phyloP scores from a whole-genome alignment of 2,797 vertebrate genomes.

The Forpus xanthops region DNA sequence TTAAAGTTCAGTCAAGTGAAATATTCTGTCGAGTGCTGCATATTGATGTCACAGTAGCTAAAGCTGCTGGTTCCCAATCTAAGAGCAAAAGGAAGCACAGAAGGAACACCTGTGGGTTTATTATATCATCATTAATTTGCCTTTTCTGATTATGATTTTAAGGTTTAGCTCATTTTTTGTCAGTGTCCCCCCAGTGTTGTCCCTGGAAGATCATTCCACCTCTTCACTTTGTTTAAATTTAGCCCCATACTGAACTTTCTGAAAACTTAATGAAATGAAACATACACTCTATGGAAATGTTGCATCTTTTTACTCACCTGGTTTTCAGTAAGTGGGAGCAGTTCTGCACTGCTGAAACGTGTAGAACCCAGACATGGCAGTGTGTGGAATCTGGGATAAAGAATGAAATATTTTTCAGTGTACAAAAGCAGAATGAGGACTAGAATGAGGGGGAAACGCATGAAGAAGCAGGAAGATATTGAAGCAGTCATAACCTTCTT shows the following conservation, averaged over 20 bases:
- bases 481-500: not conserved
- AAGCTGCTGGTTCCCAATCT: not conserved
- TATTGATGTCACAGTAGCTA: not conserved
- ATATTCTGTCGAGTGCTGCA: not conserved
- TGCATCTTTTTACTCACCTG: not conserved
- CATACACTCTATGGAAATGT: not conserved
- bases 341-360: not conserved
- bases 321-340: not conserved
- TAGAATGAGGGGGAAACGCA: not conserved
- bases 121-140: not conserved
- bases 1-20: slow-evolving; percentile 13
- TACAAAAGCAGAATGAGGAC: not conserved
- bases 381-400: not conserved
- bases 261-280: not conserved
- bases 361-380: not conserved
- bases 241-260: not conserved
- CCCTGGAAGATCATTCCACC: not conserved
- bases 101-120: not conserved
- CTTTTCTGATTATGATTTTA: not conserved
- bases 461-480: not conserved
- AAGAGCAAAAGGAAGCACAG: not conserved
- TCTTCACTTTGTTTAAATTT: not conserved
- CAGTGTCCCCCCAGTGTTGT: not conserved
- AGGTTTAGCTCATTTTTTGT: not conserved
- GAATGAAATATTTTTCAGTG: not conserved